Percentiles rank a stretch among this genome's conserved stretches.
Conservation (phyloP, 1,140 invertebrate genomes). For the Drosophila athabasca region DNA sequence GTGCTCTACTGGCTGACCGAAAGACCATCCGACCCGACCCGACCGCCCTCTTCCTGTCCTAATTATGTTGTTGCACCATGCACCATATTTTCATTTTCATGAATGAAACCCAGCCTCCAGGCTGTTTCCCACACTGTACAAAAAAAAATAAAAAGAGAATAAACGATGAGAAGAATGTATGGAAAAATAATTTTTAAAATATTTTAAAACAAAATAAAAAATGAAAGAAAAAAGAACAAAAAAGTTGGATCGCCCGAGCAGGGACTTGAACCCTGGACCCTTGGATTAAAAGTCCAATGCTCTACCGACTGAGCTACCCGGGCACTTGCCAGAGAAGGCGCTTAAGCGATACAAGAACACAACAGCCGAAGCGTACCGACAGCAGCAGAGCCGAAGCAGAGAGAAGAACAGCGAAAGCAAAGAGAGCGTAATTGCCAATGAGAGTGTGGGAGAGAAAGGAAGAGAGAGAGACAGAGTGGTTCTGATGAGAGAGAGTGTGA, state of each 20-base stretch:
- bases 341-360: constrained; percentile 5
- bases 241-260: constrained; percentile 87
- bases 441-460: neutral
- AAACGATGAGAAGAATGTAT: neutral
- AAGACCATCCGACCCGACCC: constrained; percentile 20
- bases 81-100: constrained; percentile 51
- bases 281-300: constrained; percentile 92
- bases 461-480: neutral
- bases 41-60: constrained; percentile 68
- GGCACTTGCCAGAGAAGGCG: constrained; percentile 80
- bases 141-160: constrained; percentile 25
- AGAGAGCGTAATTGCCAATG: constrained; percentile 40
- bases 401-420: constrained; percentile 8
- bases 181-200: constrained; percentile 33
- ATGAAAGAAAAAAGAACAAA: constrained; percentile 13
- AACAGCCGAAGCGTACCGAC: neutral
- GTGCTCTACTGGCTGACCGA: constrained; percentile 61
- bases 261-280: constrained; percentile 91
- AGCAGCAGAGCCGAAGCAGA: constrained; percentile 6
- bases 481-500: neutral
- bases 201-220: constrained; percentile 13
- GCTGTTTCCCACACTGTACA: constrained; percentile 58
- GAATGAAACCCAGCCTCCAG: constrained; percentile 60
- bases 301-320: constrained; percentile 95
- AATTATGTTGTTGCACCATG: constrained; percentile 67